Conservation (phyloP, 2,113 vertebrate genomes). For the Alouatta palliata region DNA sequence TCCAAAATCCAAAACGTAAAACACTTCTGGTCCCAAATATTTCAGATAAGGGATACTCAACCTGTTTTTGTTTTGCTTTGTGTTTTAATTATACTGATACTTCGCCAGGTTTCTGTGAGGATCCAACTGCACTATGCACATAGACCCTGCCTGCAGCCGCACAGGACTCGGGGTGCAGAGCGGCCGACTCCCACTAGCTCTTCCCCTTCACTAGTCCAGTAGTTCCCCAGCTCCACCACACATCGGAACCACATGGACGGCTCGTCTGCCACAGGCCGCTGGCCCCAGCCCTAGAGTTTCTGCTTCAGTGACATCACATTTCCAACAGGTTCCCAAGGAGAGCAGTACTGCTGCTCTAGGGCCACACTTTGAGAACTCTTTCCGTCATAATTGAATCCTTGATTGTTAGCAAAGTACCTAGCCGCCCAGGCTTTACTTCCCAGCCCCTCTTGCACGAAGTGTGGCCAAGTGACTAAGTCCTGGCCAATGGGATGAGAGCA, state of each 20-base stretch:
- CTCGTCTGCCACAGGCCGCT: accelerated
- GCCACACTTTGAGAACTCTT: background rate
- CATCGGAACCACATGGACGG: background rate
- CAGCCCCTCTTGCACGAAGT: background rate
- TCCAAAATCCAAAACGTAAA: too few relatives aligned
- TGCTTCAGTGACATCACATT: too few relatives aligned
- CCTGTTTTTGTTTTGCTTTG: too few relatives aligned
- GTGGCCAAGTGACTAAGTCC: too few relatives aligned
- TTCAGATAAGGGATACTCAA: too few relatives aligned
- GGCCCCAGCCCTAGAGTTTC: background rate
- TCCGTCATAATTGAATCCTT: accelerated
- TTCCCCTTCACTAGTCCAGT: too few relatives aligned
- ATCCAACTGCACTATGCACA: accelerated
- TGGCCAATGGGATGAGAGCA: too few relatives aligned
- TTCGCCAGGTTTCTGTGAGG: background rate
- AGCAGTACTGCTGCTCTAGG: background rate
- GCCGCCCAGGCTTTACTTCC: background rate
- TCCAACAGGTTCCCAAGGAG: background rate
- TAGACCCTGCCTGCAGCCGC: accelerated
- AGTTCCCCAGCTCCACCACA: background rate
- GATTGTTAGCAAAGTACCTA: accelerated
- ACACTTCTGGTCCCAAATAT: too few relatives aligned
- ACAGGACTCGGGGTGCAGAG: too few relatives aligned
- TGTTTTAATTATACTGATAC: background rate
- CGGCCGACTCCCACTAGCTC: background rate